phyloP scores from a whole-genome alignment of 2,888 invertebrate genomes.

The Loripinus fragilis region DNA sequence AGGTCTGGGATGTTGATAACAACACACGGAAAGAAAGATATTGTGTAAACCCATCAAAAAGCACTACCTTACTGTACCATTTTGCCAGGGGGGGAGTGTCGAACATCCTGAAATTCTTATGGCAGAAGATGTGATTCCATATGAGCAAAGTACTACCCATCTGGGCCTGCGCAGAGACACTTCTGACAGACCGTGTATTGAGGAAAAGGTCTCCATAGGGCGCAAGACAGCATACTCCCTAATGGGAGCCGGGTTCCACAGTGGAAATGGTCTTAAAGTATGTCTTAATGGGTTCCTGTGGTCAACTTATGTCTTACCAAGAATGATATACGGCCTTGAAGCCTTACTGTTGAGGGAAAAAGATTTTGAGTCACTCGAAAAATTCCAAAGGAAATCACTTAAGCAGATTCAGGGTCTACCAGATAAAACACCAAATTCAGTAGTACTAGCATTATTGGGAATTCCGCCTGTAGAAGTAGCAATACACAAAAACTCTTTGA shows the following conservation, averaged over 20 bases:
- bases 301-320: background rate
- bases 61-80: background rate
- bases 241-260: slow-evolving; percentile 16
- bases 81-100: background rate
- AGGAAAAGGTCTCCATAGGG: background rate
- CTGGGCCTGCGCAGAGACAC: background rate
- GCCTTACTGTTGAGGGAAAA: background rate
- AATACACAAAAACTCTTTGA: background rate
- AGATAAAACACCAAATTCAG: slow-evolving; percentile 6
- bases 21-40: background rate
- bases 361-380: slow-evolving; percentile 13
- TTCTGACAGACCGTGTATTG: background rate
- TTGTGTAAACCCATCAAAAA: slow-evolving; percentile 5
- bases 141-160: background rate
- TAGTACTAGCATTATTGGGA: background rate
- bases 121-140: background rate
- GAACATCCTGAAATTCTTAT: background rate
- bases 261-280: slow-evolving; percentile 15
- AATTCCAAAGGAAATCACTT: slow-evolving; percentile 14
- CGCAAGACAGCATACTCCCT: slow-evolving; percentile 17
- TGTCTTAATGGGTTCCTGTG: background rate
- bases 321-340: background rate
- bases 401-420: slow-evolving; percentile 15
- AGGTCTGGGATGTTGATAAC: slow-evolving; percentile 6
- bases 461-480: background rate